Conservation (phyloP, 2,113 vertebrate species). For the Saiga tatarica region DNA sequence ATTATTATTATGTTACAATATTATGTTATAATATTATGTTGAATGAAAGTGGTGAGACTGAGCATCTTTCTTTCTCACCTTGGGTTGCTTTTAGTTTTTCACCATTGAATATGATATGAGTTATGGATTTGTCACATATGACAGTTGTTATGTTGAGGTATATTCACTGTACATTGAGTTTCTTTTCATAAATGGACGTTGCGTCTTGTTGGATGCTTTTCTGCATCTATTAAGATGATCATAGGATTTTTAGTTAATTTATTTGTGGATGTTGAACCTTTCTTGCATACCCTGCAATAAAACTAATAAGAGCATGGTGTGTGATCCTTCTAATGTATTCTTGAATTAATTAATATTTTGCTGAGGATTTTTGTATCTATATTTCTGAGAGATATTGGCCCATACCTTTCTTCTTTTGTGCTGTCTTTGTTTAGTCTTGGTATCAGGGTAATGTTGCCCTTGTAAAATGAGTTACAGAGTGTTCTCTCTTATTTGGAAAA, state of each 20-base stretch:
- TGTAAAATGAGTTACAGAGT: not conserved
- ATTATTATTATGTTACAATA: too few relatives aligned
- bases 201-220: not conserved
- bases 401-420: not conserved
- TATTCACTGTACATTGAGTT: not conserved
- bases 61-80: not conserved
- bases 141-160: not conserved
- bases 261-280: not conserved
- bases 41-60: not conserved
- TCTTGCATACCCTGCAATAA: not conserved
- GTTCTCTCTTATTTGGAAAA: not conserved
- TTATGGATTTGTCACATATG: not conserved
- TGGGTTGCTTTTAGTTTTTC: not conserved
- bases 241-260: not conserved
- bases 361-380: not conserved
- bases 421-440: not conserved
- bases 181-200: not conserved
- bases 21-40: too few relatives aligned
- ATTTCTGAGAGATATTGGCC: not conserved
- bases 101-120: not conserved
- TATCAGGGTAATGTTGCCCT: not conserved
- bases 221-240: not conserved
- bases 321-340: not conserved
- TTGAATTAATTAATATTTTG: not conserved
- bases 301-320: not conserved